Base-by-base conservation (phyloP, 2,888 invertebrate genomes). In the Eupithecia exiguata region DNA sequence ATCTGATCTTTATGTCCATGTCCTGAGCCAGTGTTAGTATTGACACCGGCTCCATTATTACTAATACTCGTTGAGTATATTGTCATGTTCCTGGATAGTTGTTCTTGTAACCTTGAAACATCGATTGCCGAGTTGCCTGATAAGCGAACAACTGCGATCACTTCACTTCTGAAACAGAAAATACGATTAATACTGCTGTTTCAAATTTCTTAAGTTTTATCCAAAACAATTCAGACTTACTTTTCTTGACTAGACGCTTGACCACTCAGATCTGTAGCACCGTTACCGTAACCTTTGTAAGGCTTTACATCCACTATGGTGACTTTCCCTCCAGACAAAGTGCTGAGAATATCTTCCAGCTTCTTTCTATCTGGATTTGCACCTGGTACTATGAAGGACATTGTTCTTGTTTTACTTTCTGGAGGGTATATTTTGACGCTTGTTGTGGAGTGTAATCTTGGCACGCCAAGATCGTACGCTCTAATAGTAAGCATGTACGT, bases 401-500 rank as follows among this genome's bases (percentile, higher is more conserved):
- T 97, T 53, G 96, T 96, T 74, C 97, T 95, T 10, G 96, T 96
- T 75, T 96, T 96, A 80, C 96, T 96, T 83, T 96, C 98, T 78
- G 97, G 97, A 69, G 97, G 97, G 90, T 96, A 97, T 74, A 98
- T 95, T 82, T 96, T 96, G 9, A 98, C 96, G 74, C 96, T 95
- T 18, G 97, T 96, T 49, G 96, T 96, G 25, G 96, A 96, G 79
- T 95, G 97, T 74, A 96, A 92, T 85, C 97, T 96, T 3, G 98
- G 98, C 1, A 97, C 95, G 0, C 98, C 98, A 77, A 97, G 95
- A 91, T 98, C 98, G 86, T 97, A 97, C 3, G 98, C 98, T 85
- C 97, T 95, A 18, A 97, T 96, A 71, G 95, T 96, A 9, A 98
- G 89, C n/a, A 96, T 94, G 79, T 96, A 96, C 21, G 96, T 92